Conservation (phyloP, 1,140 invertebrate genomes). For the Habropoda laboriosa region DNA sequence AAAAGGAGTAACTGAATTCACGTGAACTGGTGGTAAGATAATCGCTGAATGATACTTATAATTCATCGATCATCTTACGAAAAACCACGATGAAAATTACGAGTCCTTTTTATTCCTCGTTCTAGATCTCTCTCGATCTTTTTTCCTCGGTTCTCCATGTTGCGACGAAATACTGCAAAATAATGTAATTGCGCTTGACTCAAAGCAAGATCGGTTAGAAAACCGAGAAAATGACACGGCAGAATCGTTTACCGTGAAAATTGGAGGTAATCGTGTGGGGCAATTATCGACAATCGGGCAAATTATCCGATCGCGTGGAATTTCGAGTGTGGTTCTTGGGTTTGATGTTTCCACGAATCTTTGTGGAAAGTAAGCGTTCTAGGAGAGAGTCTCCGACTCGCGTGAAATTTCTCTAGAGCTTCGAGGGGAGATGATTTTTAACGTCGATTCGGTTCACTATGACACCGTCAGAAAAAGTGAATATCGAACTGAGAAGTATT, state of each 20-base stretch:
- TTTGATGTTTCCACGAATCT: background rate
- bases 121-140: too few species aligned
- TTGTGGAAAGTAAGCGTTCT: background rate
- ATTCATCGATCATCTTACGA: too few species aligned
- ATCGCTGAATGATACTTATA: background rate
- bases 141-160: too few species aligned
- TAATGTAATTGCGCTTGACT: background rate
- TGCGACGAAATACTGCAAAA: too few species aligned
- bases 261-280: background rate
- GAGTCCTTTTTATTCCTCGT: too few species aligned
- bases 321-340: background rate
- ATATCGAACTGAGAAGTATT: too few species aligned
- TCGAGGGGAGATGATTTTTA: background rate
- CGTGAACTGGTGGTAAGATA: background rate
- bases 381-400: background rate
- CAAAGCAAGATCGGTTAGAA: background rate
- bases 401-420: background rate
- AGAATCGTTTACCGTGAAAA: too few species aligned
- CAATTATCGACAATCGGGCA: background rate
- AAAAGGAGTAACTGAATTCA: background rate
- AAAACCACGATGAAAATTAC: too few species aligned
- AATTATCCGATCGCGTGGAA: background rate
- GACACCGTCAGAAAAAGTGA: too few species aligned
- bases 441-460: background rate
- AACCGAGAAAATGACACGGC: background rate